Conservation (phyloP, 2,113 vertebrate species). For the Platichthys flesus region DNA sequence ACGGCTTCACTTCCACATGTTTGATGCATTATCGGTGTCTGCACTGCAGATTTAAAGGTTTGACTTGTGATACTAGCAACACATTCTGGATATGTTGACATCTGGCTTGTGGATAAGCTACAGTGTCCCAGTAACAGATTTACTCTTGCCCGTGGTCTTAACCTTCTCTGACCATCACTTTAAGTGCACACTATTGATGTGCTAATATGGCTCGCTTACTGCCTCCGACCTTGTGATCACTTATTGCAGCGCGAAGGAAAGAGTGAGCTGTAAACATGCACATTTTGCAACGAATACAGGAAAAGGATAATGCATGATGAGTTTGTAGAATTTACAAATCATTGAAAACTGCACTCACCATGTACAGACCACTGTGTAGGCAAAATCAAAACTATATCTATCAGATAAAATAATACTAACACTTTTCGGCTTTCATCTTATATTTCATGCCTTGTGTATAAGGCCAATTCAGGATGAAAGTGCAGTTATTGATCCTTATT, state of each 20-base stretch:
- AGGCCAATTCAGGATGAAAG: no score
- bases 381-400: no score
- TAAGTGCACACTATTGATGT: conserved; percentile 46
- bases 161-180: conserved; percentile 12
- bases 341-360: no score
- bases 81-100: not conserved
- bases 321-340: no score
- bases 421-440: no score
- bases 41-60: not conserved
- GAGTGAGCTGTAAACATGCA: conserved; percentile 19
- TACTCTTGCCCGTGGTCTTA: conserved; percentile 12
- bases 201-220: conserved; percentile 6
- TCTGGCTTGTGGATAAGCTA: not conserved
- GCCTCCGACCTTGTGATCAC: conserved; percentile 14
- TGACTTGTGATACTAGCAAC: not conserved
- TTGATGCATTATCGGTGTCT: conserved; percentile 28
- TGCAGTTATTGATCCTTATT: no score
- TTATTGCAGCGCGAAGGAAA: conserved; percentile 15
- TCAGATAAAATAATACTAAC: no score
- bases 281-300: not conserved
- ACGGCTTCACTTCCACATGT: conserved; percentile 1
- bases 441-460: no score
- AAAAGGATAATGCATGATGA: no score
- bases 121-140: not conserved
- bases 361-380: no score